Conservation (phyloP, 2,888 invertebrate species). For the Cerastis rubricosa region DNA sequence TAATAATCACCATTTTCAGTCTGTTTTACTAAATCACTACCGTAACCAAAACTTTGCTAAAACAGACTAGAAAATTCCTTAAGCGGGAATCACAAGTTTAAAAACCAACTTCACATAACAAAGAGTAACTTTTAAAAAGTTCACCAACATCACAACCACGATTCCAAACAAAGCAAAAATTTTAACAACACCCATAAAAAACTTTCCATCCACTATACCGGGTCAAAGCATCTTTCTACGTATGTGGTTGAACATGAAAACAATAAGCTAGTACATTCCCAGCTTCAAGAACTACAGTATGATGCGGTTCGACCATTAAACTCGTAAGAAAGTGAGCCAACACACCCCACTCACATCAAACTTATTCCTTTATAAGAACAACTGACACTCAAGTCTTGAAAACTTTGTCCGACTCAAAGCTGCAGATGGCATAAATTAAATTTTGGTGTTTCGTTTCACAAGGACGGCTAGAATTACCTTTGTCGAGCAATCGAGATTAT, state of each 20-base stretch:
- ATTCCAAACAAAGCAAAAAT: constrained; percentile 24
- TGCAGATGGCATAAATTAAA: constrained; percentile 76
- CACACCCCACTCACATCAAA: constrained; percentile 71
- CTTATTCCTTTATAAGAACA: constrained; percentile 73
- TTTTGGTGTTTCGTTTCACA: constrained; percentile 65
- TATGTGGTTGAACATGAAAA: constrained; percentile 43
- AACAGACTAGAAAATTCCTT: neutral
- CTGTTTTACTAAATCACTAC: neutral
- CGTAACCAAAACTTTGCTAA: neutral
- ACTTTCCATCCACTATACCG: constrained; percentile 27
- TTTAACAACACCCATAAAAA: constrained; percentile 26
- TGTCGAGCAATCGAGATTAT: constrained; percentile 51
- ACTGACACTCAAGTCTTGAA: constrained; percentile 74
- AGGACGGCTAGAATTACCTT: constrained; percentile 52
- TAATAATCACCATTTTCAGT: neutral
- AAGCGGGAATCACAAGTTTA: neutral
- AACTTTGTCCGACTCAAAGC: constrained; percentile 69
- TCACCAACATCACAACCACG: constrained; percentile 12
- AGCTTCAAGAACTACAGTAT: constrained; percentile 31
- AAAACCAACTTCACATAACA: neutral
- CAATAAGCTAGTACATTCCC: constrained; percentile 44
- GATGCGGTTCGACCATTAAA: constrained; percentile 64
- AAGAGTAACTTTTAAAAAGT: constrained; percentile 11
- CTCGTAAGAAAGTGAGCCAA: constrained; percentile 67
- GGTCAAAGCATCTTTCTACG: constrained; percentile 33